These are phyloP conservation scores for Drosophila meridiana DNA, from an alignment of 2,888 invertebrate genomes.

Conservation along the genomic window DNA sequence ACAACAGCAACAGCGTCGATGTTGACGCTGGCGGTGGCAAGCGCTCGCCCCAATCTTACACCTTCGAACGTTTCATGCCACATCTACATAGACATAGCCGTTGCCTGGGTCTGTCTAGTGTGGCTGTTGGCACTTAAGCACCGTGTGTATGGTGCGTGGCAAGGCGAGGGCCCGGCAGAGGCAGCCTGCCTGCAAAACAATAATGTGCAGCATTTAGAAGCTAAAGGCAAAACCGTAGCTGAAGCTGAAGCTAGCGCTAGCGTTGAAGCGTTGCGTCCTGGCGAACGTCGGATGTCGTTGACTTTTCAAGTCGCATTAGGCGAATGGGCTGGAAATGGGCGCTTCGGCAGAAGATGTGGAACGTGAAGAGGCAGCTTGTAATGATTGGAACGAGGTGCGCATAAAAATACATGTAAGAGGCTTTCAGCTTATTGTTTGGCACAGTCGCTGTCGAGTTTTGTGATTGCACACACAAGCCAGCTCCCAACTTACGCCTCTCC, in stretches of 20 bases:
- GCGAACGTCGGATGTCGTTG: conserved; percentile 71
- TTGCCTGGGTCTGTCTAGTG: conserved; percentile 7
- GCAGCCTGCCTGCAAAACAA: conserved; percentile 61
- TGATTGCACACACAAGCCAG: conserved; percentile 57
- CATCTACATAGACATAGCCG: conserved; percentile 13
- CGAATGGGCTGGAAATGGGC: conserved; percentile 28
- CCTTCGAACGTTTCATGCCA: conserved; percentile 22
- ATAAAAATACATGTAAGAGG: conserved; percentile 80
- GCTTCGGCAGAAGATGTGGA: not conserved
- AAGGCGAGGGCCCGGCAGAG: conserved; percentile 9
- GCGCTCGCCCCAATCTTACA: conserved; percentile 12
- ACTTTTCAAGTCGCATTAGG: conserved; percentile 80
- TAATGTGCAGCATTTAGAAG: conserved; percentile 69
- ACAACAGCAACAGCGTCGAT: conserved; percentile 34
- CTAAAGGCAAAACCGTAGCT: conserved; percentile 33
- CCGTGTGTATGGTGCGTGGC: conserved; percentile 11
- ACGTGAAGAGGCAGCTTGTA: conserved; percentile 21
- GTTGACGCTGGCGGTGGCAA: conserved; percentile 3
- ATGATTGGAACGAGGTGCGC: conserved; percentile 58
- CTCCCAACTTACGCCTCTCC: not conserved
- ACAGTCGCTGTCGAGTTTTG: conserved; percentile 70
- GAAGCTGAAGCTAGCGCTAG: not conserved
- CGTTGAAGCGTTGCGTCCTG: not conserved
- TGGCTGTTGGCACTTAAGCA: conserved; percentile 34
- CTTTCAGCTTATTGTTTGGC: conserved; percentile 80